These are phyloP conservation scores for Zaprionus lineosus DNA, from an alignment of 2,888 invertebrate species.

Conservation along the genomic window DNA sequence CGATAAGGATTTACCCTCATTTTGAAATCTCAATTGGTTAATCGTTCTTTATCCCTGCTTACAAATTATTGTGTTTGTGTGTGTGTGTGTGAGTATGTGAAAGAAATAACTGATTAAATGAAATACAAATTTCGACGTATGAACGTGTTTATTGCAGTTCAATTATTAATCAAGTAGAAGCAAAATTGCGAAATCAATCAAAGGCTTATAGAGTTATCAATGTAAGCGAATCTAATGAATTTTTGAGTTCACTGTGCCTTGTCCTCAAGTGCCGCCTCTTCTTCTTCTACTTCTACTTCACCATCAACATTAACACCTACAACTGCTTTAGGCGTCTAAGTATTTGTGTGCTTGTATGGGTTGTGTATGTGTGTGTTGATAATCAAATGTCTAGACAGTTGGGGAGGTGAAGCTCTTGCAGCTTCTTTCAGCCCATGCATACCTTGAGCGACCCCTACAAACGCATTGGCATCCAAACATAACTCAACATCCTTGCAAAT, in stretches of 20 bases:
- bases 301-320: too few species aligned
- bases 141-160: too few species aligned
- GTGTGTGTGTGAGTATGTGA: too few species aligned
- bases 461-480: conserved; percentile 7
- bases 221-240: conserved; percentile 27
- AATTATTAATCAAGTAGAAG: too few species aligned
- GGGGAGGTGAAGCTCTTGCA: conserved; percentile 58
- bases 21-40: too few species aligned
- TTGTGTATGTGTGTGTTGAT: conserved; percentile 48
- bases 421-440: conserved; percentile 52
- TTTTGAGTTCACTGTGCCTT: conserved; percentile 36
- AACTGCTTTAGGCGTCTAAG: conserved; percentile 28
- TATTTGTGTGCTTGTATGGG: conserved; percentile 22
- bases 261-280: conserved; percentile 11
- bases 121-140: too few species aligned
- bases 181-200: too few species aligned
- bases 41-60: too few species aligned
- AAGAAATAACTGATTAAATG: conserved; percentile 52
- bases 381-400: conserved; percentile 74
- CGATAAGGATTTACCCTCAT: too few species aligned
- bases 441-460: background rate
- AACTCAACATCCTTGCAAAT: conserved; percentile 36
- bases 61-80: too few species aligned
- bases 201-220: conserved; percentile 38
- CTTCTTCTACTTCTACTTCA: conserved; percentile 21